A percentile compares a stretch with the other conserved stretches of the same genome.
Evolutionary conservation across 1,140 invertebrate genomes (phyloP).

Genomic region (Drosophila nigrodunni): DNA sequence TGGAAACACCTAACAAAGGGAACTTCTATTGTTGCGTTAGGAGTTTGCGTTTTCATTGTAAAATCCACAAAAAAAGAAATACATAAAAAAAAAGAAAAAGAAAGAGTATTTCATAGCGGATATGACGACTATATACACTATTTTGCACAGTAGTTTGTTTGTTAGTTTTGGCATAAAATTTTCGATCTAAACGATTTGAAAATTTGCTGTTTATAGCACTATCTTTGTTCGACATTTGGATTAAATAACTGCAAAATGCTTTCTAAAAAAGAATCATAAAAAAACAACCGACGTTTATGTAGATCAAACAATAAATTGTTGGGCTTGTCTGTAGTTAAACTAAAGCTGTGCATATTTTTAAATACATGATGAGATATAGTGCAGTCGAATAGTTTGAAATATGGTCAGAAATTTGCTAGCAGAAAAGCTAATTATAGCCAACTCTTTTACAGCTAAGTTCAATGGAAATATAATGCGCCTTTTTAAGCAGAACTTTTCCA

Average conservation of each 20-base stretch:
- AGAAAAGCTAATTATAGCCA: too few species aligned
- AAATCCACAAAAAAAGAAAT: background rate
- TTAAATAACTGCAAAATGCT: constrained; percentile 2
- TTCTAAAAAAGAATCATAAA: too few species aligned
- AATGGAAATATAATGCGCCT: too few species aligned
- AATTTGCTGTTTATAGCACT: background rate
- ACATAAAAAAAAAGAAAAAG: background rate
- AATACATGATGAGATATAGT: background rate
- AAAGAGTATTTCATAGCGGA: constrained; percentile 21
- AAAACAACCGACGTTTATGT: background rate
- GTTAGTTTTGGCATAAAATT: background rate
- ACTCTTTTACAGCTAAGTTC: too few species aligned
- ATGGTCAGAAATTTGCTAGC: too few species aligned
- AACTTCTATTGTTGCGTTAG: constrained; percentile 45
- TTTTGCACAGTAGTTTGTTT: background rate
- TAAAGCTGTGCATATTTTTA: background rate
- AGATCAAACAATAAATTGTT: too few species aligned
- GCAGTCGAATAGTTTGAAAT: background rate
- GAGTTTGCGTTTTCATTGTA: constrained; percentile 35
- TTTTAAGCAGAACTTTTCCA: too few species aligned
- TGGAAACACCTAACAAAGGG: constrained; percentile 39
- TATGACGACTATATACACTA: constrained; percentile 1
- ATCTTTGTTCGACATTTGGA: background rate
- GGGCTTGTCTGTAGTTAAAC: background rate
- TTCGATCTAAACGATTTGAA: background rate